Conservation (phyloP, 2,797 vertebrate species). For the Emydoidea blandingii region DNA sequence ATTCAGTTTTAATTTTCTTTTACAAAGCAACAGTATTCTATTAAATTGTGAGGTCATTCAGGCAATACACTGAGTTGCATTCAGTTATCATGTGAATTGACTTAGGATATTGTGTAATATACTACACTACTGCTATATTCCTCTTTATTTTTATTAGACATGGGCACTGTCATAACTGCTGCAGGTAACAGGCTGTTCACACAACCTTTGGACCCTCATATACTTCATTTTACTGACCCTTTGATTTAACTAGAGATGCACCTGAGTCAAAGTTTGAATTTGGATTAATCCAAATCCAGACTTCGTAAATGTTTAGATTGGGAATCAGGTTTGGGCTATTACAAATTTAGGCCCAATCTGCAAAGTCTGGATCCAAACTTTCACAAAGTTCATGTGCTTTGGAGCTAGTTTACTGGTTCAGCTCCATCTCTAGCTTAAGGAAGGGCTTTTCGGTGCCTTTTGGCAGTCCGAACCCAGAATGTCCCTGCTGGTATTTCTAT, state of each 20-base stretch:
- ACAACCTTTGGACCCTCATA: not conserved
- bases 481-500: not conserved
- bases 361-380: not conserved
- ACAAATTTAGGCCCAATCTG: not conserved
- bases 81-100: not conserved
- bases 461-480: not conserved
- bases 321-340: not conserved
- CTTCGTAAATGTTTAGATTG: not conserved
- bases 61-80: not conserved
- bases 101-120: not conserved
- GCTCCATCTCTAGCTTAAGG: not conserved
- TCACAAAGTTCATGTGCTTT: not conserved
- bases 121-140: not conserved
- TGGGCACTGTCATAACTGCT: not conserved
- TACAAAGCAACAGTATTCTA: not conserved
- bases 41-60: not conserved
- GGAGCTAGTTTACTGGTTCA: not conserved
- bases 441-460: not conserved
- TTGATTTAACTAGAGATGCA: not conserved
- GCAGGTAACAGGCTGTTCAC: not conserved
- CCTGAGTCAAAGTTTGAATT: not conserved
- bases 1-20: conserved; percentile 53
- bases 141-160: not conserved
- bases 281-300: not conserved
- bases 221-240: not conserved